A percentile compares a stretch with the other conserved stretches of the same genome.
phyloP scores from a whole-genome alignment of 2,888 invertebrate genomes.

The Sminthurinus aureus region DNA sequence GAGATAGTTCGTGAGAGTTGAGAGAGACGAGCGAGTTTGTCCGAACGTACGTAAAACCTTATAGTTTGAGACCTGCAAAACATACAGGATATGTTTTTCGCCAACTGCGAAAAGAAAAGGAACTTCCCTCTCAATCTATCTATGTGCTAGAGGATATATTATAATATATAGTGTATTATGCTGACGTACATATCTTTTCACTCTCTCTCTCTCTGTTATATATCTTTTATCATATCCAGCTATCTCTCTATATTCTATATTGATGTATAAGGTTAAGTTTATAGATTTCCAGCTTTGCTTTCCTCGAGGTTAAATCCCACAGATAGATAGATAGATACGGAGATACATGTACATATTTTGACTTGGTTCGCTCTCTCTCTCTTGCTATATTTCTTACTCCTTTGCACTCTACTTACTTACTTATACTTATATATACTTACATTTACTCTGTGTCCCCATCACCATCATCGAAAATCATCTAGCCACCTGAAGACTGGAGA shows the following conservation, averaged over 20 bases:
- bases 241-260: background rate
- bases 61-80: too few species aligned
- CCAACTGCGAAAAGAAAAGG: constrained; percentile 33
- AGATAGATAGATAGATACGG: too few species aligned
- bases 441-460: constrained; percentile 7
- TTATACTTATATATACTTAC: background rate
- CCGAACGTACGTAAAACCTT: too few species aligned
- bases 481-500: constrained; percentile 12
- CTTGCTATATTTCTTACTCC: background rate
- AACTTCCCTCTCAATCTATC: constrained; percentile 17
- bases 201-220: background rate
- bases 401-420: background rate
- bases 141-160: background rate
- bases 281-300: too few species aligned
- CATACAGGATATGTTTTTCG: constrained; percentile 1
- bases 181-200: too few species aligned
- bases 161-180: too few species aligned
- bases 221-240: background rate
- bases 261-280: too few species aligned
- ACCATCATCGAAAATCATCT: constrained; percentile 18
- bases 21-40: background rate
- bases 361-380: background rate
- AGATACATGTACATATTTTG: too few species aligned
- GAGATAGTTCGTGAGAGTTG: constrained; percentile 14
- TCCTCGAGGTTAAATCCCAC: background rate